phyloP scores from a whole-genome alignment of 2,113 vertebrate genomes.

The Amphilophus citrinellus region DNA sequence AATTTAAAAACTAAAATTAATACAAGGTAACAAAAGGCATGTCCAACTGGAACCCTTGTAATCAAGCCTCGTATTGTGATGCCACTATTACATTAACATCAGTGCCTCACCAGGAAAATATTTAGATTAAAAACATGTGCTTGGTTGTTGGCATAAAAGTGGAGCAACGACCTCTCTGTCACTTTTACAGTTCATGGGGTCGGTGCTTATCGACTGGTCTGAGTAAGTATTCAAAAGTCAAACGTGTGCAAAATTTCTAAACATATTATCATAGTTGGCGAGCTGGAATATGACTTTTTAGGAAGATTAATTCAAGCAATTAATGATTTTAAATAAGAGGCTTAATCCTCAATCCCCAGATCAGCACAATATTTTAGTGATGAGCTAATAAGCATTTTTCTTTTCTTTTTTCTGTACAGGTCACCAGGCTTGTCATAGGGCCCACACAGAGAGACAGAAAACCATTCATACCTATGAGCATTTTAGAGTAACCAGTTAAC shows the following conservation, averaged over 20 bases:
- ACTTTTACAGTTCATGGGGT: slow-evolving; percentile 39
- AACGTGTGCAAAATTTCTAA: slow-evolving; percentile 12
- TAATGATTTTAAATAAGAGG: background rate
- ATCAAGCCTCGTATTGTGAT: background rate
- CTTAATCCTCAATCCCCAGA: background rate
- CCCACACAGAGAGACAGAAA: too few relatives aligned
- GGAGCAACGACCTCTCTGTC: slow-evolving; percentile 45
- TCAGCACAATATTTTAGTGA: background rate
- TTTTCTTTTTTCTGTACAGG: too few relatives aligned
- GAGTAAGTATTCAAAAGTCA: slow-evolving; percentile 44
- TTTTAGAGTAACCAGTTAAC: too few relatives aligned
- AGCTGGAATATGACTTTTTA: background rate
- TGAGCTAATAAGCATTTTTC: background rate
- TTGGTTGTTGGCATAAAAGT: slow-evolving; percentile 39
- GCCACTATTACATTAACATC: slow-evolving; percentile 11
- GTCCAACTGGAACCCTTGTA: background rate
- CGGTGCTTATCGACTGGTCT: slow-evolving; percentile 43
- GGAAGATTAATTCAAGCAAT: background rate
- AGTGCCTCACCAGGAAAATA: slow-evolving; percentile 19
- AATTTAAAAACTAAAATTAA: background rate
- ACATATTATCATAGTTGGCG: background rate
- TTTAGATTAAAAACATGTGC: slow-evolving; percentile 61
- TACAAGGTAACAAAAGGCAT: background rate
- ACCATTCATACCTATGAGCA: too few relatives aligned
- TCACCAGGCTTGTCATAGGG: too few relatives aligned